phyloP scores from a whole-genome alignment of 2,888 invertebrate genomes.

The Drosophila flavopinicola region DNA sequence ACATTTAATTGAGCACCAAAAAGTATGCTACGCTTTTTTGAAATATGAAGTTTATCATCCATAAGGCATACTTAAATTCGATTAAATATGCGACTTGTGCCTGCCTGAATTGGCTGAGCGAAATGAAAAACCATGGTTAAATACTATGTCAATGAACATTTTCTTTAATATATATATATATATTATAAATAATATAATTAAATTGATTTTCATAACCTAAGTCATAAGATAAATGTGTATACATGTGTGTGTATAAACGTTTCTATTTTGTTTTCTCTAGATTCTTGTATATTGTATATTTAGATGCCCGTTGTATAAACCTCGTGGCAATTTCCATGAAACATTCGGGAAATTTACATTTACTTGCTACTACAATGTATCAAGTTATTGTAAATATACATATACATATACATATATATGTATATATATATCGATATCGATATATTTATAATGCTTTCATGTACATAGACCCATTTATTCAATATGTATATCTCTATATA shows the following conservation, averaged over 20 bases:
- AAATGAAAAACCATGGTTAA: neutral
- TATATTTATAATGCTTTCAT: constrained; percentile 10
- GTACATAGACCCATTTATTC: constrained; percentile 12
- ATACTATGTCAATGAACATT: constrained; percentile 10
- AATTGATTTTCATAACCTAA: constrained; percentile 47
- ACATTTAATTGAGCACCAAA: neutral
- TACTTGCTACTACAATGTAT: neutral
- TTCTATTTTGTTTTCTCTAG: neutral
- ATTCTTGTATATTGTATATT: constrained; percentile 14
- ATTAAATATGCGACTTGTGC: too few species aligned
- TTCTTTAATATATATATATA: constrained; percentile 7
- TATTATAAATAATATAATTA: constrained; percentile 21
- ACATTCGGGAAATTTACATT: constrained; percentile 19
- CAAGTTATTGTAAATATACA: constrained; percentile 20
- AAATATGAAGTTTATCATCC: neutral
- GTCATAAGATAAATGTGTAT: constrained; percentile 44
- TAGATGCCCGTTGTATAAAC: constrained; percentile 27
- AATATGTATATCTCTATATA: constrained; percentile 17
- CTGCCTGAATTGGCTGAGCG: neutral
- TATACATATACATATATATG: constrained; percentile 15
- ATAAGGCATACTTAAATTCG: constrained; percentile 20
- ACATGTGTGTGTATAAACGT: constrained; percentile 8
- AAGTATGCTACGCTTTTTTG: constrained; percentile 26
- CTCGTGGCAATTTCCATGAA: constrained; percentile 24
- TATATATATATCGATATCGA: constrained; percentile 6